Base-by-base conservation (phyloP, 2,888 invertebrate species). In the Drosophila fungiperda region DNA sequence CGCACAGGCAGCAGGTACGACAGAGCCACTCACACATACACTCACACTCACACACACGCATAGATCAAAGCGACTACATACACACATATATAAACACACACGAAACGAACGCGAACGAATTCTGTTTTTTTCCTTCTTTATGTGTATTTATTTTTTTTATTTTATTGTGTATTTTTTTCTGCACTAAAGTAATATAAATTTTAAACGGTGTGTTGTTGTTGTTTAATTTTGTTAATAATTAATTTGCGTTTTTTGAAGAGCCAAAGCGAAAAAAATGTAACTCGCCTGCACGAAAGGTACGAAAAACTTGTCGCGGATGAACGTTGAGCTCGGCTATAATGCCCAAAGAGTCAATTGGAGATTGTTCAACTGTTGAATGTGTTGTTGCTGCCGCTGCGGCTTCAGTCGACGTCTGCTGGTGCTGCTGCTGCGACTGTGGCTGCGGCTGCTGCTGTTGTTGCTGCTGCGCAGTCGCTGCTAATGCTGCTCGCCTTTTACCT, bases 301-400 rank as follows among this genome's bases (percentile, higher is more conserved):
- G 92, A 90, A 91, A 91, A 91, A 91, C 92, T 91, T 89, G 92
- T 91, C 90, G 91, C 91, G 86, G 92, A 84, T 88, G 86, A 83
- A 83, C 83, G 83, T 83, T 85, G 83, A 82, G 83, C 84, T 90
- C 90, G 90, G 90, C 89, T 90, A 90, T 90, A 90, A 86, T 90
- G 86, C 89, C 90, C 90, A 87, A 87, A 90, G 90, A 87, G 87
- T 87, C 87, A 87, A 90, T 87, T 87, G 87, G 87, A 87, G 87
- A 87, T 87, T 87, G 87, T 87, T 90, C 87, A 87, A 87, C 87
- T 87, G 90, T 90, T 87, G 87, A 87, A 87, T 87, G 87, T 89
- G 85, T 65, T 74, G 81, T 68, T 74, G 76, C 66, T 65, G 82
- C 67, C 38, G 76, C 62, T 54, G 76, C 68, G 40, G 74, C 29